A percentile compares a stretch with the other conserved stretches of the same genome.
Conservation (phyloP, 1,140 invertebrate species). For the Gyrodactylus bullatarudis region DNA sequence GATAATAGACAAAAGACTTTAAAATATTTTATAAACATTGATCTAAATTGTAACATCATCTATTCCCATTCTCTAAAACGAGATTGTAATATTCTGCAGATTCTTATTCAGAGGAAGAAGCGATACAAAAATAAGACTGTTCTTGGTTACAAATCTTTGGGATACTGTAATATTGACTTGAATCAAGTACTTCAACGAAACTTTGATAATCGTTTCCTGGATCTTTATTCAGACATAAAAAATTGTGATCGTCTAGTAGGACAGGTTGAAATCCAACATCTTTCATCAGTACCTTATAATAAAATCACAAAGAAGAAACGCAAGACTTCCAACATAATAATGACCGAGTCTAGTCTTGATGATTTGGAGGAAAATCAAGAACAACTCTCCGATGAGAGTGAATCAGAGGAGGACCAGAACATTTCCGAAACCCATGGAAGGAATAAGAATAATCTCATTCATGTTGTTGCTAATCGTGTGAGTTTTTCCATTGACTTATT, state of each 20-base stretch:
- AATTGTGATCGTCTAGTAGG: neutral
- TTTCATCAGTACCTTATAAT: neutral
- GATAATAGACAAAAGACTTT: neutral
- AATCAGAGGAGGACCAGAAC: neutral
- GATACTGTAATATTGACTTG: constrained; percentile 79
- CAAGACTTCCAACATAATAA: neutral
- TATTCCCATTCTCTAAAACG: constrained; percentile 90
- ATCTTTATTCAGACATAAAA: neutral
- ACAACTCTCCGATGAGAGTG: neutral
- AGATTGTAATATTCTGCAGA: constrained; percentile 54
- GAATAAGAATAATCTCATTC: neutral
- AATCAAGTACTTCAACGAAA: constrained; percentile 30
- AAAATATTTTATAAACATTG: neutral
- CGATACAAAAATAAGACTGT: constrained; percentile 94
- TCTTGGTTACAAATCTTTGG: constrained; percentile 76
- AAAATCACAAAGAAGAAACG: neutral
- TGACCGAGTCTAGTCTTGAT: neutral
- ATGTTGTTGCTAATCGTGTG: constrained; percentile 1
- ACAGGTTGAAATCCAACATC: neutral
- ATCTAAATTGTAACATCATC: neutral
- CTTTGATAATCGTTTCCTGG: neutral
- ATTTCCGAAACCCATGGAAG: neutral
- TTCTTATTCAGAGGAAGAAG: constrained; percentile 68
- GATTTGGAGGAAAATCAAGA: neutral
- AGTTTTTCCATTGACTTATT: too few species aligned